Base-by-base conservation (phyloP, 2,888 invertebrate genomes). In the Chloroclysta siterata region DNA sequence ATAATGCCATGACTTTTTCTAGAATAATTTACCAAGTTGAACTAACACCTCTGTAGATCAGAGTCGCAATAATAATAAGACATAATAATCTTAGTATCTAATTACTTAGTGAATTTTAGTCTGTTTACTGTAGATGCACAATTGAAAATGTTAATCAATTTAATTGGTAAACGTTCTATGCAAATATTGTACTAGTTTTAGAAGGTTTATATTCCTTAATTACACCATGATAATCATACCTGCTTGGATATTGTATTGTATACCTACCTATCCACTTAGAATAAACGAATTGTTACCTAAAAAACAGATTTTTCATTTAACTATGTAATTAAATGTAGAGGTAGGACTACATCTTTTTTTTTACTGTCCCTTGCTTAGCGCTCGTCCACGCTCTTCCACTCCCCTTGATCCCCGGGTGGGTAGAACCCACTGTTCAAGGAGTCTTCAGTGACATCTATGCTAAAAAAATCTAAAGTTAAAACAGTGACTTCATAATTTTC, bases 91-190 rank as follows among this genome's bases (percentile, higher is more conserved):
- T 22, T 22, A 22, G 22, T 22, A 22, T 22, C 22, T 22, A 22
- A 22, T 22, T 22, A 22, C 33, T 5, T 33, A 33, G 36, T 39
- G 36, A 39, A 39, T 39, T 39, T 17, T 52, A 50, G 50, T 11
- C 33, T 54, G 44, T 61, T 46, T 56, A 61, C 39, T 47, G 46
- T 59, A 56, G 39, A 29, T 56, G 61, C 61, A 61, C 61, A 61
- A 59, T 44, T 44, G 17, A 59, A 47, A 39, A 15, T 60, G 22
- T 28, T 52, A 42, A 48, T 51, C 17, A 39, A 48, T 53, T n/a
- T 10, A 44, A 58, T 58, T 58, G 36, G 36, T 53, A 22, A 33
- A 46, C 22, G 46, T 33, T 36, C 17, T 39, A 48, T 42, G 41
- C 48, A 47, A 55, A 33, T 42, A 28, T 53, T 22, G 13, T 41